phyloP scores from a whole-genome alignment of 1,140 invertebrate genomes.

The Brachionus koreanus region DNA sequence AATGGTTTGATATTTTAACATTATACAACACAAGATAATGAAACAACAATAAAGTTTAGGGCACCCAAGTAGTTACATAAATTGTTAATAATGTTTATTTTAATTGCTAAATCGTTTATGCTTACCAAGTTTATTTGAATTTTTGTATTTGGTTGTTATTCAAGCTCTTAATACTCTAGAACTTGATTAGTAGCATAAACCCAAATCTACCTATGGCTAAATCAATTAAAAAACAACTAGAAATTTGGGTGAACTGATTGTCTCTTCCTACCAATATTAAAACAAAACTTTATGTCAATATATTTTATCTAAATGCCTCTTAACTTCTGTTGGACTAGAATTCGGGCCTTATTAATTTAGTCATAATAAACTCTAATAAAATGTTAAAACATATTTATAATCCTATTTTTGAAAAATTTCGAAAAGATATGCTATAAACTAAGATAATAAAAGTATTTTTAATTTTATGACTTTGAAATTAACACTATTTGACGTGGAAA shows the following conservation, averaged over 20 bases:
- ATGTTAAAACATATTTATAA: not conserved
- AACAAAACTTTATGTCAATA: not conserved
- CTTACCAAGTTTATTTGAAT: not conserved
- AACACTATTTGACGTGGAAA: not conserved
- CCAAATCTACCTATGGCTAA: not conserved
- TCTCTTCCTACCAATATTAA: not conserved
- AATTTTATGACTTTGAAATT: not conserved
- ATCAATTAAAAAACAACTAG: not conserved
- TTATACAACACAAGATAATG: not conserved
- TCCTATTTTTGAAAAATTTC: not conserved
- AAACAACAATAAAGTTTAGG: not conserved
- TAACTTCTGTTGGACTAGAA: not conserved
- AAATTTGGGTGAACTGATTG: not conserved
- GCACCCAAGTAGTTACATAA: not conserved
- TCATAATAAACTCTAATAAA: not conserved
- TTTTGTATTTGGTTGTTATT: not conserved
- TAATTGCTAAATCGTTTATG: constrained; percentile 1
- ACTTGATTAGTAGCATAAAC: not conserved
- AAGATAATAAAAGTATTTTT: not conserved
- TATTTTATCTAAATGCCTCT: not conserved
- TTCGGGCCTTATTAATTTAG: not conserved
- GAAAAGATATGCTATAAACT: not conserved
- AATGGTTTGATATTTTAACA: not conserved
- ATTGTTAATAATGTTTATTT: constrained; percentile 6
- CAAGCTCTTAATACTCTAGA: not conserved